Conservation (phyloP, 2,797 vertebrate genomes). For the Coendou prehensilis region DNA sequence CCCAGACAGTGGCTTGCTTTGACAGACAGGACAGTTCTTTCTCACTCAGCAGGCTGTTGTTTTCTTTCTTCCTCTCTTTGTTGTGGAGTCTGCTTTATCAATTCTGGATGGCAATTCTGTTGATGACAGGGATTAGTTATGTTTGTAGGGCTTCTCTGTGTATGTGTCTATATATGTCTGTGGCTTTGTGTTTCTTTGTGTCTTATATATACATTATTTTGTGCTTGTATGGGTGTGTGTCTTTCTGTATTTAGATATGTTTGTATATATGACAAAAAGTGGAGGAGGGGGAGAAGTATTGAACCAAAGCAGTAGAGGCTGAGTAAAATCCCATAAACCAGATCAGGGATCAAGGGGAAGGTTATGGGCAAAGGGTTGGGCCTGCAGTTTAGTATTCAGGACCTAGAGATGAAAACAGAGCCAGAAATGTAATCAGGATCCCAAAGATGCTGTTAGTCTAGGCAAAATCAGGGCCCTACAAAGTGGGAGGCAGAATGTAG, state of each 20-base stretch:
- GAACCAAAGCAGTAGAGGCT: neutral
- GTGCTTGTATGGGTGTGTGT: conserved; percentile 24
- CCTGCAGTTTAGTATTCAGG: neutral
- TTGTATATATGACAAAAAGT: conserved; percentile 8
- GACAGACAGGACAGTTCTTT: conserved; percentile 78
- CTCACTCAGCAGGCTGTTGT: conserved; percentile 78
- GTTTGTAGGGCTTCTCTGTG: conserved; percentile 50
- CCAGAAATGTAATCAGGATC: conserved; percentile 11
- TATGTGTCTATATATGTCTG: neutral
- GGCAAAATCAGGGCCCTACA: neutral
- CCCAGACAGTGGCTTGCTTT: conserved; percentile 76
- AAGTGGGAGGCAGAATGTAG: neutral
- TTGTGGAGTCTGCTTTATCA: conserved; percentile 69
- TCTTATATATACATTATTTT: conserved; percentile 47
- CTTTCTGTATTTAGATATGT: conserved; percentile 52
- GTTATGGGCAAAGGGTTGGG: conserved; percentile 15
- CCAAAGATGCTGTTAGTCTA: conserved; percentile 15
- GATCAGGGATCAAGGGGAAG: conserved; percentile 17
- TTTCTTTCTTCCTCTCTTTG: conserved; percentile 69
- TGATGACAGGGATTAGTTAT: conserved; percentile 24
- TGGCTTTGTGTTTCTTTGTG: conserved; percentile 30
- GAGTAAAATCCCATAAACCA: conserved; percentile 30
- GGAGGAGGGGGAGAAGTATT: neutral
- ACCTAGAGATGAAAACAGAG: conserved; percentile 34
- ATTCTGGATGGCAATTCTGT: conserved; percentile 61